Base-by-base conservation (phyloP, 2,113 vertebrate species). In the Oostethus manadensis region DNA sequence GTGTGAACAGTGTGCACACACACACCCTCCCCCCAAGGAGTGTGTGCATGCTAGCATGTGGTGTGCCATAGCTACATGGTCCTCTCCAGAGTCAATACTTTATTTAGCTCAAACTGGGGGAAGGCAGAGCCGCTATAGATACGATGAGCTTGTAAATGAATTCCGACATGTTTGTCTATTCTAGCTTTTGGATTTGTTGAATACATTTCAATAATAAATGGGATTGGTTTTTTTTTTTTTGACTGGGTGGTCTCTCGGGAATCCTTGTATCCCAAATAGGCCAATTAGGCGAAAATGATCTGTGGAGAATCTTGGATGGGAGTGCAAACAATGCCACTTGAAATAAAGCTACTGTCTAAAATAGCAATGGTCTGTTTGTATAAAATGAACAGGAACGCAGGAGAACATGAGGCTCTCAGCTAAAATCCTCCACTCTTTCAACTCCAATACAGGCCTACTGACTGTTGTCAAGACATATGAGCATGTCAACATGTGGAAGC, bases 201-300 rank as follows among this genome's bases (percentile, higher is more conserved):
- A 87, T 84, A 86, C 84, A 83, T 91, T 89, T 86, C 85, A 88
- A 87, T 91, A 89, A 90, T 89, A 90, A 90, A 91, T 89, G 85
- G 85, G 69, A 87, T 42, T 42, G 1, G 1, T 35, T 42, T 14
- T 40, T 40, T 40, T 40, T 51, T 51, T 50, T 51, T 80, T 69
- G 79, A 88, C 76, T 79, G 70, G 69, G 67, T 73, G 58, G 77
- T 80, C 79, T 86, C 61, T 7, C 0, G 66, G 66, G 77, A 84
- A 44, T 84, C 74, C 64, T 80, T 84, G 76, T 60, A 74, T 68
- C 70, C 55, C 44, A 64, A 59, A 70, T 59, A 70, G 6, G 48
- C 62, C 68, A 76, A 83, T 79, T 65, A 44, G 51, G 45, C 22
- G 38, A 55, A 68, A 70, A 69, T 47, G 48, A 80, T 71, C 38